Evolutionary conservation across 2,797 vertebrate genomes (phyloP).

Genomic region (Eupleurogrammus muticus): DNA sequence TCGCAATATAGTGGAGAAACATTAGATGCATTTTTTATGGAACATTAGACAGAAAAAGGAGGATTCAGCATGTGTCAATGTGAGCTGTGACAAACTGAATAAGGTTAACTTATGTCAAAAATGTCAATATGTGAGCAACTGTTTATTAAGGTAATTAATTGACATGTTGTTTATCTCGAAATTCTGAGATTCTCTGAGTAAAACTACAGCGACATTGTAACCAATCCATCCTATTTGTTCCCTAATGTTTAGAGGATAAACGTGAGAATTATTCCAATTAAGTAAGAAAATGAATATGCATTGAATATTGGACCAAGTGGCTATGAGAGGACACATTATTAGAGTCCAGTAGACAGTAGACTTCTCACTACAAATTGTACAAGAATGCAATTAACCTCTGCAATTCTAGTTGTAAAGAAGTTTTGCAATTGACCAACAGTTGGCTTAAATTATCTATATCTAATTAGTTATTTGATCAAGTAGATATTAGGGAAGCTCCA

Average conservation of each 20-base stretch:
- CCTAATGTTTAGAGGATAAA: neutral
- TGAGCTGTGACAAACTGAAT: neutral
- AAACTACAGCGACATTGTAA: neutral
- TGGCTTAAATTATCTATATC: neutral
- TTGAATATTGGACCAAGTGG: neutral
- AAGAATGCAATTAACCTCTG: neutral
- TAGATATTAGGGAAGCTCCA: neutral
- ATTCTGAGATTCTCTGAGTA: neutral
- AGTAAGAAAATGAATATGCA: neutral
- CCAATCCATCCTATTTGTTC: neutral
- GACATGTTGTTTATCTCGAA: neutral
- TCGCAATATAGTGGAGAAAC: neutral
- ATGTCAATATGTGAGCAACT: neutral
- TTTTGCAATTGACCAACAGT: neutral
- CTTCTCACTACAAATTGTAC: neutral
- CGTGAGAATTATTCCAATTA: neutral
- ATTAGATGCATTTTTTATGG: neutral
- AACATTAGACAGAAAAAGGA: too few species aligned
- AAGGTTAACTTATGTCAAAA: neutral
- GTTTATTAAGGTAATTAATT: neutral
- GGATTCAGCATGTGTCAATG: neutral
- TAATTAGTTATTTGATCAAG: neutral
- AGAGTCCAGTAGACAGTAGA: neutral
- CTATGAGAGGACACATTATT: neutral
- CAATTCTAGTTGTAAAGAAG: neutral